phyloP scores from a whole-genome alignment of 64 coral and sea anemone genomes.

The Exaiptasia diaphana region DNA sequence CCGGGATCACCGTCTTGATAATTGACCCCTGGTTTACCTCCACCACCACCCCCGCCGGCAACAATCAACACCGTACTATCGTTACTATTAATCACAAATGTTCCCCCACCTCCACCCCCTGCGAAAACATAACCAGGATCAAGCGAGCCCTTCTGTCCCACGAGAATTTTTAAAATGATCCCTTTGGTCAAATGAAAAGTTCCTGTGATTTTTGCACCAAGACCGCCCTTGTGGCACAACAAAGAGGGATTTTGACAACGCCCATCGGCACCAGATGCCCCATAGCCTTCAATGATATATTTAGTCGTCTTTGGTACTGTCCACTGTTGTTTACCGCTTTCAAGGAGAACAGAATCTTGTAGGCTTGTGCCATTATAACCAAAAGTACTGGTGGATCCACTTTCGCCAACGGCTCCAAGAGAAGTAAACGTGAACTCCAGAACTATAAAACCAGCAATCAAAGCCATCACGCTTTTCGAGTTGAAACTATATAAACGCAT shows the following conservation, averaged over 20 bases:
- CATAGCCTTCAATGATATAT: slow-evolving; percentile 62
- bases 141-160: slow-evolving; percentile 50
- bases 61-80: slow-evolving; percentile 29
- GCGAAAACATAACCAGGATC: neutral
- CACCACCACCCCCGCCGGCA: slow-evolving; percentile 78
- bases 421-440: slow-evolving; percentile 49
- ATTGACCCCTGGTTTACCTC: neutral
- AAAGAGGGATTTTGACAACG: slow-evolving; percentile 37
- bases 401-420: slow-evolving; percentile 47
- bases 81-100: slow-evolving; percentile 44
- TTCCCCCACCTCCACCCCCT: slow-evolving; percentile 74
- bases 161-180: slow-evolving; percentile 57
- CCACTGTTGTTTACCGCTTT: slow-evolving; percentile 70
- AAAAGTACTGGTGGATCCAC: slow-evolving; percentile 36
- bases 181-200: slow-evolving; percentile 24
- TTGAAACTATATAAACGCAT: too few species aligned
- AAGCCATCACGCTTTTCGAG: too few species aligned
- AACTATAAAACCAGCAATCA: too few species aligned
- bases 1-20: slow-evolving; percentile 67
- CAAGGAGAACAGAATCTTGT: slow-evolving; percentile 35
- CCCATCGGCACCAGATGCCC: slow-evolving; percentile 80
- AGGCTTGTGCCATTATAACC: slow-evolving; percentile 58
- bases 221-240: slow-evolving; percentile 65
- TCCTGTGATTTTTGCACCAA: slow-evolving; percentile 57
- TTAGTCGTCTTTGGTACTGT: slow-evolving; percentile 54